A percentile compares a stretch with the other conserved stretches of the same genome.
Evolutionary conservation across 2,888 invertebrate species (phyloP).

Genomic region (Helleia helle): DNA sequence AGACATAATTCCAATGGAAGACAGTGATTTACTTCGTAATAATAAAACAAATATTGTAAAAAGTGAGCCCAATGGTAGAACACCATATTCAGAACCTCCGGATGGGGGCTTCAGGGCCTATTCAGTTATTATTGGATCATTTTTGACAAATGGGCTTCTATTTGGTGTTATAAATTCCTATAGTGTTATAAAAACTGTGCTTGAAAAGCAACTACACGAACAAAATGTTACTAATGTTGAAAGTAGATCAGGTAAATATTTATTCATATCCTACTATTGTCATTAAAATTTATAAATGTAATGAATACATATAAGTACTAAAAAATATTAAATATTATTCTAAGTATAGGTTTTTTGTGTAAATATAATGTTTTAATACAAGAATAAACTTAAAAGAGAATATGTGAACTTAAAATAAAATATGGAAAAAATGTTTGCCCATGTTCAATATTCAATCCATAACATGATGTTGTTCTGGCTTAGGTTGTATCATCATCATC

Average conservation of each 20-base stretch:
- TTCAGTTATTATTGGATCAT: conserved; percentile 87
- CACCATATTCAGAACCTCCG: conserved; percentile 59
- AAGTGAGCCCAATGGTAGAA: conserved; percentile 32
- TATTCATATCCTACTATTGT: no score
- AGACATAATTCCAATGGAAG: conserved; percentile 41
- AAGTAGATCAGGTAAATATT: conserved; percentile 82
- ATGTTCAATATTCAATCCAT: no score
- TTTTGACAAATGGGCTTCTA: conserved; percentile 90
- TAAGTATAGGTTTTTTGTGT: no score
- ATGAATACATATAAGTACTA: no score
- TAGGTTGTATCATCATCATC: no score
- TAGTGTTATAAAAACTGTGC: conserved; percentile 83
- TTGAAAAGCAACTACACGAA: conserved; percentile 76
- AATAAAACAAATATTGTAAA: conserved; percentile 28
- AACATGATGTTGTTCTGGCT: no score
- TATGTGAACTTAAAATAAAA: no score
- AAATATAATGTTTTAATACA: no score
- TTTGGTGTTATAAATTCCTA: conserved; percentile 94
- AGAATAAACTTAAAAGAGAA: no score
- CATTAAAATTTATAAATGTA: no score
- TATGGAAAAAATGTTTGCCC: no score
- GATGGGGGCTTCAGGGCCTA: conserved; percentile 88
- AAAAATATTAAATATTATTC: no score
- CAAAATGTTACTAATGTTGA: conserved; percentile 80
- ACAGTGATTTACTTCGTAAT: conserved; percentile 39